Conservation (phyloP, 2,797 vertebrate genomes). For the Prionace glauca region DNA sequence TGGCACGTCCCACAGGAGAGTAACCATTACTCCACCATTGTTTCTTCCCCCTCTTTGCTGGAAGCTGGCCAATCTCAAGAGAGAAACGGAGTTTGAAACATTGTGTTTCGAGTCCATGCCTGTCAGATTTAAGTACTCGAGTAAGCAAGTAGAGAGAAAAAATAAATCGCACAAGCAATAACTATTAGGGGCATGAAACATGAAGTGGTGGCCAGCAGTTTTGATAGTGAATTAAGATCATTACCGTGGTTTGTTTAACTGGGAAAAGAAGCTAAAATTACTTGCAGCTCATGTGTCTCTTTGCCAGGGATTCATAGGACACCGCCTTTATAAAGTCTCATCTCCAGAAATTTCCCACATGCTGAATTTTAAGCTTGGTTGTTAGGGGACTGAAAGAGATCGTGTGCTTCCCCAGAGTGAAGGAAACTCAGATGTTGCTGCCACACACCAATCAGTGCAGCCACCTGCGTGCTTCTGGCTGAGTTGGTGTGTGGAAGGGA, state of each 20-base stretch:
- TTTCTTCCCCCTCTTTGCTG: neutral
- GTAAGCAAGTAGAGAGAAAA: neutral
- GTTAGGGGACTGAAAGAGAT: neutral
- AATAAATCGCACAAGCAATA: neutral
- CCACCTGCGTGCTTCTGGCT: neutral
- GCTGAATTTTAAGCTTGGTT: neutral
- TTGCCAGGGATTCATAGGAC: neutral
- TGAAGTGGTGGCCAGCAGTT: neutral
- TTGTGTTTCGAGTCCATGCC: neutral
- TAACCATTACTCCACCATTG: neutral
- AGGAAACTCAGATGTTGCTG: neutral
- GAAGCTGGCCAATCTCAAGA: neutral
- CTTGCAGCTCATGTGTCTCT: neutral
- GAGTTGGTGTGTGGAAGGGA: neutral
- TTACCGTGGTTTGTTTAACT: neutral
- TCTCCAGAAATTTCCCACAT: neutral
- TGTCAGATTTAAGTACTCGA: slow-evolving; percentile 7
- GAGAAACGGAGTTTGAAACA: neutral
- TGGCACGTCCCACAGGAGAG: slow-evolving; percentile 40
- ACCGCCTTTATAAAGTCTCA: neutral
- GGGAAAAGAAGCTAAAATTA: neutral
- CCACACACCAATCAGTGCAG: neutral
- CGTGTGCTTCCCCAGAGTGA: neutral
- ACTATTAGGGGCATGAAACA: neutral
- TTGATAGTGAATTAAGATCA: neutral